These are phyloP conservation scores for Anas bernieri DNA, from an alignment of 2,797 vertebrate species.

Conservation along the genomic window DNA sequence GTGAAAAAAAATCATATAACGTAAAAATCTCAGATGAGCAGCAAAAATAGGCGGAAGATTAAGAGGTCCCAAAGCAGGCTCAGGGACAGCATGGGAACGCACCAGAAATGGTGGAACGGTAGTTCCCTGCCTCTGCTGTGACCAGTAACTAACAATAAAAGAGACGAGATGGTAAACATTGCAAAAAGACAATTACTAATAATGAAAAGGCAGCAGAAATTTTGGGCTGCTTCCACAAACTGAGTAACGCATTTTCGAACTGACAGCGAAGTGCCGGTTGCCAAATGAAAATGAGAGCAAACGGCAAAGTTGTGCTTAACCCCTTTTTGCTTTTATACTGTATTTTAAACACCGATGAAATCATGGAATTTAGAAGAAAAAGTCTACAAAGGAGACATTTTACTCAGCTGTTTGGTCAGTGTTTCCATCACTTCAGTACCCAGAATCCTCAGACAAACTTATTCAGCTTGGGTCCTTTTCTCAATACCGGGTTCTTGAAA, in stretches of 20 bases:
- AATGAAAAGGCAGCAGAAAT: conserved; percentile 38
- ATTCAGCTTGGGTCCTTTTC: conserved; percentile 14
- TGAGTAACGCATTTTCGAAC: conserved; percentile 45
- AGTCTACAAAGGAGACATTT: conserved; percentile 62
- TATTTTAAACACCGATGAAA: conserved; percentile 32
- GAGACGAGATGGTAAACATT: conserved; percentile 16
- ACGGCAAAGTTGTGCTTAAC: conserved; percentile 43
- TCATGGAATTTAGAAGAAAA: conserved; percentile 53
- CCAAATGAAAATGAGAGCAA: conserved; percentile 42
- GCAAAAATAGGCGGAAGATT: not conserved
- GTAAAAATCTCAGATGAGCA: not conserved
- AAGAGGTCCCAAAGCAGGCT: not conserved
- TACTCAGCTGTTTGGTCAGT: conserved; percentile 47
- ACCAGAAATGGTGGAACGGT: not conserved
- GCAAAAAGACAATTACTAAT: conserved; percentile 41
- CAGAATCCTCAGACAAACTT: conserved; percentile 52
- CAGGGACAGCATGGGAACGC: not conserved
- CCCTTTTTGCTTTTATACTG: conserved; percentile 19
- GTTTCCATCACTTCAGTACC: conserved; percentile 73
- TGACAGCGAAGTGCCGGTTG: conserved; percentile 21
- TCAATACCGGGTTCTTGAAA: conserved; percentile 4
- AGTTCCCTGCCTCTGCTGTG: not conserved
- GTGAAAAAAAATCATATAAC: not conserved
- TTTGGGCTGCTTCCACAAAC: conserved; percentile 26
- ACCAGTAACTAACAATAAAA: conserved; percentile 4